phyloP scores from a whole-genome alignment of 2,113 vertebrate genomes.

The Thermophis baileyi region DNA sequence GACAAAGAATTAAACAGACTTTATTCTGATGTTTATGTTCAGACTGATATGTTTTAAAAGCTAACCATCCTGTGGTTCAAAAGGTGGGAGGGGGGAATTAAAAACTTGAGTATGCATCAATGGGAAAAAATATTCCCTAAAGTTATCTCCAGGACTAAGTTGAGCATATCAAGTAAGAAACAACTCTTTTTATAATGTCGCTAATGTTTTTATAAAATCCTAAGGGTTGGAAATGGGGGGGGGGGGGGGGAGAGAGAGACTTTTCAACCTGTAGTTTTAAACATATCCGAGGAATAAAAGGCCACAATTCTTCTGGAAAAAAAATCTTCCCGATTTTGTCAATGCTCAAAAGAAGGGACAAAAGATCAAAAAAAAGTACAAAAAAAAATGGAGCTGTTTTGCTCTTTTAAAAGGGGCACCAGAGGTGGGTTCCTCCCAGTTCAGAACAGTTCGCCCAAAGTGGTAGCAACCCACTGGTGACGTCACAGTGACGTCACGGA shows the following conservation, averaged over 20 bases:
- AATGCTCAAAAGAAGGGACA: background rate
- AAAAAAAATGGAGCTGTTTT: background rate
- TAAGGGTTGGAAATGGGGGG: background rate
- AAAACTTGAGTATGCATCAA: background rate
- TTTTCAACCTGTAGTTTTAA: background rate
- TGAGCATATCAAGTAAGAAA: background rate
- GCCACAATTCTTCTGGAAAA: background rate
- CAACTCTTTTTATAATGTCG: background rate
- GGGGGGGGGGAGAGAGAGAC: no score
- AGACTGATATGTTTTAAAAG: background rate
- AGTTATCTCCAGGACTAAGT: background rate
- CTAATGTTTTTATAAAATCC: background rate
- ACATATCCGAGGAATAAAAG: background rate
- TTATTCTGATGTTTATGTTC: background rate
- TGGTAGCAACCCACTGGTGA: no score
- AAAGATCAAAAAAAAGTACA: background rate
- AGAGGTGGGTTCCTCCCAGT: no score
- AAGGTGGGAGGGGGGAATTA: fast-evolving
- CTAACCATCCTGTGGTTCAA: background rate
- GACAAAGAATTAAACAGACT: background rate
- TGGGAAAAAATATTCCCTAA: background rate
- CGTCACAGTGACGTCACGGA: no score
- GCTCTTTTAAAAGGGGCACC: background rate
- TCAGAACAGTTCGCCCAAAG: no score
- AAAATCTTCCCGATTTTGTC: background rate